Conservation (phyloP, 1,140 invertebrate species). For the Sinonovacula constricta region DNA sequence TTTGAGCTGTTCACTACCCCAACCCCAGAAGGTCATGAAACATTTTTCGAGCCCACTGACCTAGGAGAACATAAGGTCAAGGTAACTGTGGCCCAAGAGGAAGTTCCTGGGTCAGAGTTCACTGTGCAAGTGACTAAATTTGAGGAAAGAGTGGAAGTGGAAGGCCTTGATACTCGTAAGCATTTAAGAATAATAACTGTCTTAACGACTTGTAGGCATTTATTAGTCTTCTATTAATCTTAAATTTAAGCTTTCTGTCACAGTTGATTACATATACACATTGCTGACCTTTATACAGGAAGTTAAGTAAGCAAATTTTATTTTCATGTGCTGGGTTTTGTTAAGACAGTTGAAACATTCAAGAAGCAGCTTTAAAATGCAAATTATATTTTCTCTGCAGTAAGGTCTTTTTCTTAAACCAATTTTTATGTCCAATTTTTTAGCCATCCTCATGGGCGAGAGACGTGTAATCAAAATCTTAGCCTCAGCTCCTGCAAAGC, state of each 20-base stretch:
- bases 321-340: no score
- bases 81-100: constrained; percentile 97
- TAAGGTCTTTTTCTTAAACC: no score
- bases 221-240: no score
- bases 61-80: constrained; percentile 90
- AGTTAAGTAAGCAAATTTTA: no score
- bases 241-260: no score
- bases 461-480: constrained; percentile 21
- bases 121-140: constrained; percentile 86
- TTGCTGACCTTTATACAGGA: no score
- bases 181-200: no score
- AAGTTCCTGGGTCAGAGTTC: constrained; percentile 97
- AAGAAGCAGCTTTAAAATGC: no score
- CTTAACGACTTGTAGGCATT: no score
- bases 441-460: constrained; percentile 39
- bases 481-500: constrained; percentile 29
- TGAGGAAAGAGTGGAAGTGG: constrained; percentile 47
- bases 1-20: constrained; percentile 83
- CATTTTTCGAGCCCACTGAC: constrained; percentile 90
- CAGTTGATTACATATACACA: no score
- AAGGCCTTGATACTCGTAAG: constrained; percentile 43
- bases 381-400: no score
- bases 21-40: constrained; percentile 87
- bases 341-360: no score
- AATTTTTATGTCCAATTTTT: not conserved